phyloP scores from a whole-genome alignment of 2,797 vertebrate genomes.

The Muscicapa comitata region DNA sequence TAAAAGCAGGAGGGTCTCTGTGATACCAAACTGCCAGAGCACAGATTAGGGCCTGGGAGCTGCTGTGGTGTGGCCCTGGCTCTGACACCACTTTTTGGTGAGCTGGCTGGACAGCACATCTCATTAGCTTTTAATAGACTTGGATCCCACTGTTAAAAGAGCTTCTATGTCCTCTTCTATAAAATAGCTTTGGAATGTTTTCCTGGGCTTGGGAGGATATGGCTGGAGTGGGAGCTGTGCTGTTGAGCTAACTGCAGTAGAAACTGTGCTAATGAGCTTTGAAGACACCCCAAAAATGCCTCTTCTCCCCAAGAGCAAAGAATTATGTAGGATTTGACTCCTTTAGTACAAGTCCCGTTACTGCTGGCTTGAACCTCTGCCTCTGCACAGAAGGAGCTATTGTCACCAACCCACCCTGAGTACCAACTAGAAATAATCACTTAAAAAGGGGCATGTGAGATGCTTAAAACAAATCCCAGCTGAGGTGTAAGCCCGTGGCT shows the following conservation, averaged over 20 bases:
- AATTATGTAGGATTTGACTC: background rate
- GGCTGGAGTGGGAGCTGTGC: background rate
- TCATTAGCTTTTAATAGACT: background rate
- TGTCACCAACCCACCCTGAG: background rate
- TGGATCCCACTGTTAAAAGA: background rate
- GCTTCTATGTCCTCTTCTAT: background rate
- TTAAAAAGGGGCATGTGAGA: background rate
- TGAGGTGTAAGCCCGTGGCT: background rate
- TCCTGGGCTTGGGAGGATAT: background rate
- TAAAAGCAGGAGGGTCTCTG: background rate
- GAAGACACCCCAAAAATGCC: background rate
- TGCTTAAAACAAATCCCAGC: background rate
- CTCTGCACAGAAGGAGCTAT: background rate
- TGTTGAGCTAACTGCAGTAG: background rate
- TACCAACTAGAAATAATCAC: background rate
- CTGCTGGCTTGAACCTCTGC: background rate
- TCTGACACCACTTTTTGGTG: background rate
- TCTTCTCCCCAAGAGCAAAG: background rate
- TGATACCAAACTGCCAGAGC: background rate
- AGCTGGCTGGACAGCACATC: background rate
- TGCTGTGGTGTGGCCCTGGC: background rate
- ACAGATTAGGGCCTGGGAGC: background rate
- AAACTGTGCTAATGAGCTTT: background rate
- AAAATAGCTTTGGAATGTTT: background rate
- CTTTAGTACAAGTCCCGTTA: background rate